Base-by-base conservation (phyloP, 64 coral and sea anemone genomes). In the Cladopsammia gracilis region DNA sequence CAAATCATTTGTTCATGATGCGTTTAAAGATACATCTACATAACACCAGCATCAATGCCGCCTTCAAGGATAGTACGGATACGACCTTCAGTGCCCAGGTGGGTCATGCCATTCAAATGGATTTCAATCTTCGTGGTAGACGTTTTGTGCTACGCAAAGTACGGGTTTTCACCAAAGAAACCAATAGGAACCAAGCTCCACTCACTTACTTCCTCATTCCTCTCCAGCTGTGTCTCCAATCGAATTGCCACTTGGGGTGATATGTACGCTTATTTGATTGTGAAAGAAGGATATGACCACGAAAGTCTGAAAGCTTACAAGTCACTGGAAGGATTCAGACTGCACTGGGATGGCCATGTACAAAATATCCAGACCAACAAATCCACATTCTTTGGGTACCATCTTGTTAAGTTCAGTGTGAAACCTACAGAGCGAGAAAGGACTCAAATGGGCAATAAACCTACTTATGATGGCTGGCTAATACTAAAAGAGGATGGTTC, bases 391-490 rank as follows among this genome's bases (percentile, higher is more conserved):
- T 83, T 83, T 83, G 79, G 61, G 43, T 16, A 83, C 58, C 79
- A 83, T 34, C 34, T 83, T 4, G 7, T 84, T 1, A 84, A 74
- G 26, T 91, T 84, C 59, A 73, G 89, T 43, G 52, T 91, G 16
- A 91, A 84, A 60, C 89, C 68, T n/a, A 83, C 78, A 14, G 78
- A 91, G 44, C 51, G 67, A 62, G 89, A 91, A 73, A 83, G 44
- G 23, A 84, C 89, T 10, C 65, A 73, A 62, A 18, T 84, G 9
- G 78, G 59, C 23, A 62, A 91, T 62, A 84, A 75, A 34, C 66
- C 78, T 3, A 83, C 65, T 34, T 91, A 91, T 23, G 52, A 90
- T 64, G 76, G 89, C 12, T 84, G 89, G 89, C 52, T 91, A 9
- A 25, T 91, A 74, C 22, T 62, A 11, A 73, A 91, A 62, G 6